Conservation (phyloP, 1,140 invertebrate genomes). For the Drosophila kikkawai region DNA sequence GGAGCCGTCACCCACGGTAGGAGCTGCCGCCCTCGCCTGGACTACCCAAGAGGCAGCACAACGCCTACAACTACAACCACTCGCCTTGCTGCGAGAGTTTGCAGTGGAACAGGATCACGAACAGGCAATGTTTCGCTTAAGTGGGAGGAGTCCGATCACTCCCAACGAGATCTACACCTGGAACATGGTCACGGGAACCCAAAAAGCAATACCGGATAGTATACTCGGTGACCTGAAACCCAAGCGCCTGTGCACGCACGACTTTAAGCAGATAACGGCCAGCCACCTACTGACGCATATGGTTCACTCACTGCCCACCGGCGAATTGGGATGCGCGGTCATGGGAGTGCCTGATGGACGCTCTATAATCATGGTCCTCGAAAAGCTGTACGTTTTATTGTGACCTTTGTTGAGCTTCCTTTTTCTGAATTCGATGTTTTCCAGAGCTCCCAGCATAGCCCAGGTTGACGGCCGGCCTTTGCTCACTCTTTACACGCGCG, state of each 20-base stretch:
- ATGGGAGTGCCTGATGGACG: slow-evolving; percentile 31
- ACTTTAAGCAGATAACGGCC: slow-evolving; percentile 99
- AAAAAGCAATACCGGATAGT: slow-evolving; percentile 96
- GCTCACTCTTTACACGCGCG: slow-evolving; percentile 93
- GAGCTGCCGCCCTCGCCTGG: slow-evolving; percentile 95
- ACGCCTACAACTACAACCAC: slow-evolving; percentile 92
- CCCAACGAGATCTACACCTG: slow-evolving; percentile 40
- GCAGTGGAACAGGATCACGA: slow-evolving; percentile 92
- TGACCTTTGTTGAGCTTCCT: background rate
- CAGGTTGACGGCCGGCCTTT: slow-evolving; percentile 71
- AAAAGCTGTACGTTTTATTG: slow-evolving; percentile 58
- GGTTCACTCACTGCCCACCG: slow-evolving; percentile 93
- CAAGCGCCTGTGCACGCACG: slow-evolving; percentile 95
- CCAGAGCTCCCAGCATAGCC: slow-evolving; percentile 36
- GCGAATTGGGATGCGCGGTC: slow-evolving; percentile 94
- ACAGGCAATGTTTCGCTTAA: slow-evolving; percentile 87
- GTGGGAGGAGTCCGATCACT: background rate
- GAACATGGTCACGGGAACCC: slow-evolving; percentile 44
- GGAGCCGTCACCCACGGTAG: slow-evolving; percentile 74
- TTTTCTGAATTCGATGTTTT: slow-evolving; percentile 1
- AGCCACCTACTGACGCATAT: slow-evolving; percentile 96
- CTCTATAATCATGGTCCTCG: slow-evolving; percentile 44
- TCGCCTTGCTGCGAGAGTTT: slow-evolving; percentile 95
- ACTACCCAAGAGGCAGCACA: slow-evolving; percentile 91
- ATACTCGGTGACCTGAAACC: slow-evolving; percentile 98